phyloP scores from a whole-genome alignment of 2,797 vertebrate species.

The Sebastes dallii region DNA sequence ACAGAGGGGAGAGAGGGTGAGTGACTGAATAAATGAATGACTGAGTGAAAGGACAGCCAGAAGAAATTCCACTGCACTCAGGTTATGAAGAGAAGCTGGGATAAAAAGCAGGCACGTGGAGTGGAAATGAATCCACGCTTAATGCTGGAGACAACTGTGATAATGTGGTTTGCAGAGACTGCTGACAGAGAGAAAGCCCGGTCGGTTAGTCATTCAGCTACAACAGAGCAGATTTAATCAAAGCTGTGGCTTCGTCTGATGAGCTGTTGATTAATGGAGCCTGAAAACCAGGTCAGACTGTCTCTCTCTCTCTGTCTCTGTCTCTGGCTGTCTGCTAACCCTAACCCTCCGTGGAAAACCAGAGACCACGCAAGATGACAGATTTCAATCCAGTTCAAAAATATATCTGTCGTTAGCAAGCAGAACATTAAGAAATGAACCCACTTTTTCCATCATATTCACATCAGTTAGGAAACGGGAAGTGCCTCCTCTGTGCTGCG shows the following conservation, averaged over 20 bases:
- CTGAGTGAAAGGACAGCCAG: neutral
- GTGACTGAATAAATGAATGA: neutral
- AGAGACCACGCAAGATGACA: neutral
- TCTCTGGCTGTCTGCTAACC: neutral
- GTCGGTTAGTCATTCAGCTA: slow-evolving; percentile 36
- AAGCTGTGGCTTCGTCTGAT: slow-evolving; percentile 59
- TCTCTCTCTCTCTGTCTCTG: slow-evolving; percentile 21
- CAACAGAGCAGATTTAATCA: slow-evolving; percentile 68
- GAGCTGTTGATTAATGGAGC: slow-evolving; percentile 73
- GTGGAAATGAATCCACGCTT: slow-evolving; percentile 10
- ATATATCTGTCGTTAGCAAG: neutral
- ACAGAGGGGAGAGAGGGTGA: neutral
- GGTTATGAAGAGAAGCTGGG: slow-evolving; percentile 1
- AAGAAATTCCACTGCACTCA: slow-evolving; percentile 8
- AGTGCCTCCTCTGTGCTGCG: neutral
- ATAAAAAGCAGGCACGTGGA: neutral
- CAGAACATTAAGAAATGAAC: neutral
- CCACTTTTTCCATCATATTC: neutral
- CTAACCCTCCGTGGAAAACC: slow-evolving; percentile 21
- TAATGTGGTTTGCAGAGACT: neutral
- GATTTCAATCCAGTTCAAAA: neutral
- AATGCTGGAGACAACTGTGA: neutral
- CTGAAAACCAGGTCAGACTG: slow-evolving; percentile 71
- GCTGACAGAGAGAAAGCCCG: slow-evolving; percentile 2
- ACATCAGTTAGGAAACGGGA: neutral